Percentiles rank a stretch among this genome's conserved stretches.
phyloP scores from a whole-genome alignment of 2,888 invertebrate genomes.

The Suillia variegata region DNA sequence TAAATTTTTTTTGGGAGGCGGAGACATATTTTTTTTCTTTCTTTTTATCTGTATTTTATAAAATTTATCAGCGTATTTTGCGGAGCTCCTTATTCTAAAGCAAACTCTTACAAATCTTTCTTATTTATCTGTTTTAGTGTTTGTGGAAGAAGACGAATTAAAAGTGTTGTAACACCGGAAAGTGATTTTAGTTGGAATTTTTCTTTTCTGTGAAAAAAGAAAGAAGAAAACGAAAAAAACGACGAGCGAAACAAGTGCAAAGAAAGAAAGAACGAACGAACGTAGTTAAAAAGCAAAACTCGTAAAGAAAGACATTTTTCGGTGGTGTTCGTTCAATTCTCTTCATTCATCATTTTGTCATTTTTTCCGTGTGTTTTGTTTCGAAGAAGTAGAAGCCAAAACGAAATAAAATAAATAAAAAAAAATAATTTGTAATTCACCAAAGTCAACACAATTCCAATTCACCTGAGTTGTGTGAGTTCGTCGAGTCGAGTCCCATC shows the following conservation, averaged over 20 bases:
- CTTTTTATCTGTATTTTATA: background rate
- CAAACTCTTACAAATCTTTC: too few species aligned
- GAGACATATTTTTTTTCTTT: background rate
- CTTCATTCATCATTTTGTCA: background rate
- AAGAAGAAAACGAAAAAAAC: constrained; percentile 12
- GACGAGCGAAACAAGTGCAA: constrained; percentile 11
- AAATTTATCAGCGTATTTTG: background rate
- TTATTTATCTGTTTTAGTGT: background rate
- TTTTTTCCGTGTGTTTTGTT: background rate
- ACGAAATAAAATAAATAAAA: background rate
- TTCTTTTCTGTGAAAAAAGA: background rate
- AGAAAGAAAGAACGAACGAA: constrained; percentile 12
- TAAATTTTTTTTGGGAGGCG: constrained; percentile 1
- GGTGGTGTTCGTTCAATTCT: background rate
- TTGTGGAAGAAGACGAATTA: too few species aligned
- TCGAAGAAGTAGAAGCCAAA: too few species aligned
- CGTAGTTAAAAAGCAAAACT: constrained; percentile 14
- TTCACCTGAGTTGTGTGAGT: constrained; percentile 4
- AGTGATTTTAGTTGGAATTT: constrained; percentile 6
- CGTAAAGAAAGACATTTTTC: constrained; percentile 9
- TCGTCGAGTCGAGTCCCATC: too few species aligned
- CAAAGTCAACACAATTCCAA: background rate
- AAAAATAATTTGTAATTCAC: background rate
- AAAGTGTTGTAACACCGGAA: background rate
- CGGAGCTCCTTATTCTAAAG: background rate